Evolutionary conservation across 2,888 invertebrate genomes (phyloP), one percentile per base, ranked within the genome.

Genomic region (Digitonthophagus gazella): DNA sequence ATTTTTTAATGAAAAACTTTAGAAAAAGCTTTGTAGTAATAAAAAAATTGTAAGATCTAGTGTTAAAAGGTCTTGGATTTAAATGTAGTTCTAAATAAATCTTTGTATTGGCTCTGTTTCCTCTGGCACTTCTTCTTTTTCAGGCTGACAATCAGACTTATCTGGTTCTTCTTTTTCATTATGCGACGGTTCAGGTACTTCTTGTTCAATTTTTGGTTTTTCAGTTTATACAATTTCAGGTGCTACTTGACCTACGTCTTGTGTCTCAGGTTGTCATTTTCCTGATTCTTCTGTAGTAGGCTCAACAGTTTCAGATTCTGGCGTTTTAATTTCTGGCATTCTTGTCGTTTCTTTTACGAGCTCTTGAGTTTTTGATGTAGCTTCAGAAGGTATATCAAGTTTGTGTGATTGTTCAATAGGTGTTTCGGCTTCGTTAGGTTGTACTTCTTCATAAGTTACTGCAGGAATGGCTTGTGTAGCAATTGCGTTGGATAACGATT

Each of bases 211-310:
- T n/a, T 44, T 19, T n/a, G 8, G 19, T 18, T 55, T 44, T 68
- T 67, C 70, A 19, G 72, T n/a, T 19, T 65, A 2, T 58, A 67
- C 72, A 65, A 71, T 67, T 69, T 75, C 75, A 6, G 73, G 65
- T 22, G 72, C 72, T n/a, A 14, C 14, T 66, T 74, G 67, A 67
- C 64, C 69, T 16, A 58, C 67, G 58, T 70, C 73, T 18, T 67
- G 67, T 18, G 71, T 71, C 70, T 65, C 72, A 15, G 68, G 19
- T 65, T 69, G 68, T 66, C 71, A 67, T 22, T 70, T 69, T 19
- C 14, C 56, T 0, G 54, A 16, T 55, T 67, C 19, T 20, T 55
- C 19, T 11, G 3, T 4, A 22, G 66, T 20, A 8, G 14, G 15
- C 20, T 65, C 14, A 4, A 57, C n/a, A 15, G 65, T 19, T 65